phyloP scores from a whole-genome alignment of 1,140 invertebrate genomes.

The Heliothis subflexa region DNA sequence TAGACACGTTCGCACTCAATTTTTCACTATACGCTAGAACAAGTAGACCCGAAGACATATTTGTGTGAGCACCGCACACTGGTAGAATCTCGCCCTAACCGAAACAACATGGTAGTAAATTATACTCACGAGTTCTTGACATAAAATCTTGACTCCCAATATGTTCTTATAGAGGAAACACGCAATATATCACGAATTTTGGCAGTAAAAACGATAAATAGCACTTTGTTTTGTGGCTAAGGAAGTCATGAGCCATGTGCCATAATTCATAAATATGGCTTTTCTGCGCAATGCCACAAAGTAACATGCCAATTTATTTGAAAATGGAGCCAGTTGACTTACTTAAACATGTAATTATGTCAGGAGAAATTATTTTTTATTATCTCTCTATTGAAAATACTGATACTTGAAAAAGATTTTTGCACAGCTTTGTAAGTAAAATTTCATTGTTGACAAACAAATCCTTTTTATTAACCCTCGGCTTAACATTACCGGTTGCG shows the following conservation, averaged over 20 bases:
- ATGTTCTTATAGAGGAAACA: background rate
- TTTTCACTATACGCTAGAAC: too few species aligned
- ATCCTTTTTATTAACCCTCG: background rate
- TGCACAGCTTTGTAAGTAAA: background rate
- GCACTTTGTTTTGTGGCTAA: constrained; percentile 4
- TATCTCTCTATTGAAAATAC: background rate
- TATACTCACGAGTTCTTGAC: background rate
- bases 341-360: constrained; percentile 2
- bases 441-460: background rate
- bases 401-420: too few species aligned
- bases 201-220: constrained; percentile 25
- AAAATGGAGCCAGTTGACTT: constrained; percentile 10
- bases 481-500: too few species aligned
- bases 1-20: too few species aligned
- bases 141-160: constrained; percentile 11
- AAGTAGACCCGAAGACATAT: too few species aligned
- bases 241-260: background rate
- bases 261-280: background rate
- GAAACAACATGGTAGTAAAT: background rate
- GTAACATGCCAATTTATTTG: constrained; percentile 3
- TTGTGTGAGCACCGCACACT: too few species aligned
- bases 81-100: too few species aligned
- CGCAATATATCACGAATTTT: constrained; percentile 3
- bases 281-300: background rate
- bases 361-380: background rate